These are phyloP conservation scores for Parnassius apollo DNA, from an alignment of 2,888 invertebrate species.

Conservation along the genomic window DNA sequence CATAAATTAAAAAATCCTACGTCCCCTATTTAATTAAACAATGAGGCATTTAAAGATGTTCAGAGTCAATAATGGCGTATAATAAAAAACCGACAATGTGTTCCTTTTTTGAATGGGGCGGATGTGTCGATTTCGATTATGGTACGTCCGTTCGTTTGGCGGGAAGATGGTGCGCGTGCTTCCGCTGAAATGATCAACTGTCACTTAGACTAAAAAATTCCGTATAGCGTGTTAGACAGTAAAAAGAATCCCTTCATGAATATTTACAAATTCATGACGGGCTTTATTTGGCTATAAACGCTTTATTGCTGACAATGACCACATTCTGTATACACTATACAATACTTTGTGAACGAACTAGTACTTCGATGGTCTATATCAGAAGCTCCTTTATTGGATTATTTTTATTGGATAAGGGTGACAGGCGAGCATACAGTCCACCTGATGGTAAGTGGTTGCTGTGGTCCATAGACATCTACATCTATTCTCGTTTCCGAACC, in stretches of 20 bases:
- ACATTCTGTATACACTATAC: too few species aligned
- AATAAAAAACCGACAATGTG: slow-evolving; percentile 48
- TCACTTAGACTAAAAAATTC: slow-evolving; percentile 19
- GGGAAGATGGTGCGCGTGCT: slow-evolving; percentile 53
- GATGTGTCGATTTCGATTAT: slow-evolving; percentile 63
- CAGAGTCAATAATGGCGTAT: slow-evolving; percentile 33
- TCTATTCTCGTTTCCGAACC: too few species aligned
- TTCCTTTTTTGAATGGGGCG: slow-evolving; percentile 54
- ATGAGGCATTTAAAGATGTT: slow-evolving; percentile 35
- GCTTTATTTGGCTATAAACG: too few species aligned
- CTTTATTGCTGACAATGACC: too few species aligned
- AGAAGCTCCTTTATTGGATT: too few species aligned
- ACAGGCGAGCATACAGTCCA: too few species aligned
- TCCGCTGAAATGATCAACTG: slow-evolving; percentile 39
- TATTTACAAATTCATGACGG: too few species aligned
- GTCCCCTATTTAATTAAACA: slow-evolving; percentile 35
- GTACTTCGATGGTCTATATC: too few species aligned
- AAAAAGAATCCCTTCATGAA: not conserved
- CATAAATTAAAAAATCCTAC: slow-evolving; percentile 27
- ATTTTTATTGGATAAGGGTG: too few species aligned
- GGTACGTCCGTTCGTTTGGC: slow-evolving; percentile 51
- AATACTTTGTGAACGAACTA: too few species aligned
- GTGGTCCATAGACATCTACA: too few species aligned
- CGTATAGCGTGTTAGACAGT: not conserved
- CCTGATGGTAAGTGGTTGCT: too few species aligned